A percentile compares a stretch with the other conserved stretches of the same genome.
Conservation (phyloP, 1,140 invertebrate species). For the Heliconius nattereri region DNA sequence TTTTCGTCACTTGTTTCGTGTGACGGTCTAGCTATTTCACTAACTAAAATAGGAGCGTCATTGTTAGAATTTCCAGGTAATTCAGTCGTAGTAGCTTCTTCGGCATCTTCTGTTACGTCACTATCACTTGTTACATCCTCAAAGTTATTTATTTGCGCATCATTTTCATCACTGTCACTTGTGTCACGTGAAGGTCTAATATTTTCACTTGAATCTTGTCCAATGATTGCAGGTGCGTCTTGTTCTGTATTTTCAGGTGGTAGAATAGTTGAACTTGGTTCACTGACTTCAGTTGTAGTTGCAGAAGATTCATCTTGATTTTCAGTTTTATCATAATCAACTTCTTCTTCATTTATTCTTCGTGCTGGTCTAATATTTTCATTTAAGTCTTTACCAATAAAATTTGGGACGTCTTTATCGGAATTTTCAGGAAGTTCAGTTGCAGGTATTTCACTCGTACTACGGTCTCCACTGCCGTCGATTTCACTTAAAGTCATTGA, state of each 20-base stretch:
- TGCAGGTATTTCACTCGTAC: neutral
- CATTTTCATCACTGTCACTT: neutral
- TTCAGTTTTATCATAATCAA: constrained; percentile 1
- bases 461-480: constrained; percentile 17
- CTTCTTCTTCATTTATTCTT: neutral
- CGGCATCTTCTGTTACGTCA: no score
- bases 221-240: constrained; percentile 14
- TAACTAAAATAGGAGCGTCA: neutral
- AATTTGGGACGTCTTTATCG: neutral
- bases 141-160: neutral
- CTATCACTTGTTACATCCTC: neutral
- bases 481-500: constrained; percentile 15
- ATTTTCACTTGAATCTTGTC: constrained; percentile 12
- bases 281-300: neutral
- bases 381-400: neutral
- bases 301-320: neutral
- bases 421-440: neutral
- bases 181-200: neutral
- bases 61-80: neutral
- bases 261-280: neutral
- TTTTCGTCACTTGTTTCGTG: constrained; percentile 25
- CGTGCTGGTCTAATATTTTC: neutral
- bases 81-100: constrained; percentile 19
- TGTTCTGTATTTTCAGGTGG: constrained; percentile 21
- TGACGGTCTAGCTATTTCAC: constrained; percentile 28